These are phyloP conservation scores for Galendromus occidentalis DNA, from an alignment of 1,140 invertebrate species.

Conservation along the genomic window DNA sequence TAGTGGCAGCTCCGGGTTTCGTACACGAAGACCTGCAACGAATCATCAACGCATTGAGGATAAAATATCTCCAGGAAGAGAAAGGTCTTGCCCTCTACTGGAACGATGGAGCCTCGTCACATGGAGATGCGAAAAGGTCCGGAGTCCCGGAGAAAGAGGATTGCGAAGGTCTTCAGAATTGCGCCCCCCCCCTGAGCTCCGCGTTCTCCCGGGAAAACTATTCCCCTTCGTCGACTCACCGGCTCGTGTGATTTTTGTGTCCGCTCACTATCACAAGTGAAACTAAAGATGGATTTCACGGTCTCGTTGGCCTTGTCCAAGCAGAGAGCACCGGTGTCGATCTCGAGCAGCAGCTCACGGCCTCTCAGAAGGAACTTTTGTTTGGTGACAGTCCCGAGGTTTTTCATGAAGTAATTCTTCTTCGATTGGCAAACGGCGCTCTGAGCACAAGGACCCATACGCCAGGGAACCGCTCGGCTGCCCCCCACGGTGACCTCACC, in stretches of 20 bases:
- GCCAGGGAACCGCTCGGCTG: neutral
- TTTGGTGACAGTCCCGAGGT: conserved; percentile 18
- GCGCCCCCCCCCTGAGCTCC: no score
- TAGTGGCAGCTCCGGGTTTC: neutral
- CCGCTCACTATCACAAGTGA: neutral
- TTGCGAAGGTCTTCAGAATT: no score
- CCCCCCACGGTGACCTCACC: neutral
- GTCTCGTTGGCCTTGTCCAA: neutral
- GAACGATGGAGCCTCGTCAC: no score
- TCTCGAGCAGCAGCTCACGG: neutral
- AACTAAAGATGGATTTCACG: neutral
- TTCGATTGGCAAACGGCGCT: conserved; percentile 21
- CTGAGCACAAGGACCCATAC: conserved; percentile 14
- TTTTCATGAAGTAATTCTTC: conserved; percentile 14
- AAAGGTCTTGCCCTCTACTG: no score
- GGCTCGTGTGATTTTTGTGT: no score
- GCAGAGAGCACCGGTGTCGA: neutral
- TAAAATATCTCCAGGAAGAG: neutral
- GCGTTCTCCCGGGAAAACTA: no score
- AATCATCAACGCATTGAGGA: neutral
- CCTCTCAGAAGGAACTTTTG: conserved; percentile 17
- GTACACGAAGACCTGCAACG: neutral
- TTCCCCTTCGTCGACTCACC: no score
- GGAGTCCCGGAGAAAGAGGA: no score
- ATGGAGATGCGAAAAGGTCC: no score